Evolutionary conservation across 2,113 vertebrate species (phyloP), one percentile per base, ranked within the genome.

Genomic region (Colius striatus): DNA sequence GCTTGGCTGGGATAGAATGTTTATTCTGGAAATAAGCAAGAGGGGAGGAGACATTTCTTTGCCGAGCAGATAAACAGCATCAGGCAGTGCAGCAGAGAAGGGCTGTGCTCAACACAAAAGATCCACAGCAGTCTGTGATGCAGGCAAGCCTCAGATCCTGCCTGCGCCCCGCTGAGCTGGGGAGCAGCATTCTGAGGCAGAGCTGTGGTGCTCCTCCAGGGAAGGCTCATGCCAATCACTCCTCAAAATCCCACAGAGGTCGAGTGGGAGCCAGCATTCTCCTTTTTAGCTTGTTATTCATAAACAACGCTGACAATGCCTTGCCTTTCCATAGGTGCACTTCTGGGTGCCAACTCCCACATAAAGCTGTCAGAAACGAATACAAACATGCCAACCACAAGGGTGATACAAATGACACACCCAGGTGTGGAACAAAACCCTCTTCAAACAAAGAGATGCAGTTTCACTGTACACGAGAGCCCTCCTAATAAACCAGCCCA

Each of bases 51-150:
- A 43, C 86, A 60, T 36, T 7, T 66, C 85, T 80, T 21, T 89
- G 80, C 85, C 3, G 13, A 89, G 73, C 80, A 81, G 68, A 73
- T n/a, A 9, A 92, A 43, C 76, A 48, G 41, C 76, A 6, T 34
- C 61, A 51, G 3, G 83, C 71, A 36, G 75, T 0, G 54, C 75
- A 38, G 71, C 71, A 36, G 1, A 47, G 53, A 73, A 67, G 67
- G 81, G 72, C 72, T 36, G 66, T 47, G 91, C 80, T 70, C 72
- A 18, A 27, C 89, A 70, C 91, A 45, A 78, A 81, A 38, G 91
- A 62, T 26, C 30, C 1, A 15, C 61, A 78, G 87, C 77, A 25
- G 25, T 25, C 65, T 12, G 65, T 57, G 79, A 61, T 67, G 55
- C 51, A 6, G 0, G 4, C 9, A 50, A 76, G 51, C 50, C 86